Conservation (phyloP, 2,113 vertebrate genomes). For the Dipodomys merriami region DNA sequence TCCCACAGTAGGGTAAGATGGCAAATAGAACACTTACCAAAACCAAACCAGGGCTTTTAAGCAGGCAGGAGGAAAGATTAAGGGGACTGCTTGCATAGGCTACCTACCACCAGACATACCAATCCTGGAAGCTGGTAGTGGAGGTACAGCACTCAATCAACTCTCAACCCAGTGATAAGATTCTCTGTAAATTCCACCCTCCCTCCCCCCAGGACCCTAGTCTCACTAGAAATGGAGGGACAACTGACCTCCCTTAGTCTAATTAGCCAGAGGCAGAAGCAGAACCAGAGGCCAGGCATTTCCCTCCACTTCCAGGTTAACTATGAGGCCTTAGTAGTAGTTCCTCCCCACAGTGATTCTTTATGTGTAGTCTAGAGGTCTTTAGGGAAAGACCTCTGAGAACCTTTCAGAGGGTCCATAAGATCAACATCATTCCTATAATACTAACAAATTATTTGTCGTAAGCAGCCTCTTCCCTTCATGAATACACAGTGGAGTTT, state of each 20-base stretch:
- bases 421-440: background rate
- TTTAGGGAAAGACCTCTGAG: background rate
- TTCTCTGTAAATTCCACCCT: constrained; percentile 79
- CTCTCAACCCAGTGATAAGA: constrained; percentile 74
- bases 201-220: constrained; percentile 67
- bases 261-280: background rate
- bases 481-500: background rate
- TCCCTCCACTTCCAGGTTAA: background rate
- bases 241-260: background rate
- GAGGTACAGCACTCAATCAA: background rate
- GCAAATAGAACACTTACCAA: constrained; percentile 88
- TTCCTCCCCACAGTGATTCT: background rate
- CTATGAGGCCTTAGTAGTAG: background rate
- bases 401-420: background rate
- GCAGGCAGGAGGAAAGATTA: constrained; percentile 85
- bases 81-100: constrained; percentile 63
- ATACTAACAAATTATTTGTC: background rate
- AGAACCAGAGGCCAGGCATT: background rate
- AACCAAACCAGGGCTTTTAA: constrained; percentile 85
- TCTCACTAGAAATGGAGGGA: background rate
- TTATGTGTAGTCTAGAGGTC: too few relatives aligned
- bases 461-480: background rate
- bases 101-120: background rate
- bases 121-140: constrained; percentile 46
- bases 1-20: constrained; percentile 85